Evolutionary conservation across 2,113 vertebrate genomes (phyloP).

Genomic region (Pionites leucogaster): DNA sequence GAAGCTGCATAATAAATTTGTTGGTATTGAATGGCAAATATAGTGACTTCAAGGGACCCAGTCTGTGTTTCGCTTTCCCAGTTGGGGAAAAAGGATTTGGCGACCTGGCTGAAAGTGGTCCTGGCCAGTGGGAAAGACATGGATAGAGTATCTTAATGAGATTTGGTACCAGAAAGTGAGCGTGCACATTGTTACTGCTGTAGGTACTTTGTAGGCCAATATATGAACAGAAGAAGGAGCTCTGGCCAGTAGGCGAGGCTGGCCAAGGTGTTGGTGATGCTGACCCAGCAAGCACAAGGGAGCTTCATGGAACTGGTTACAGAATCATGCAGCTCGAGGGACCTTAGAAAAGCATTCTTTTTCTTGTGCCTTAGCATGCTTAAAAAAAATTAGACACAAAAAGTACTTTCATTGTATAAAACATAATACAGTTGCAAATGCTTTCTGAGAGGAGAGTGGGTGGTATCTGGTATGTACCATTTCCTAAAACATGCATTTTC

Average conservation of each 20-base stretch:
- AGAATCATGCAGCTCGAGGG: not conserved
- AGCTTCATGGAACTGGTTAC: not conserved
- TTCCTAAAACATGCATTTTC: not conserved
- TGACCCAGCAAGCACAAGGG: not conserved
- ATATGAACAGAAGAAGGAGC: not conserved
- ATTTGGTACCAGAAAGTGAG: not conserved
- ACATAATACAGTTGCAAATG: not conserved
- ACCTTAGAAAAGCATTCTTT: not conserved
- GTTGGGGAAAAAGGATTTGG: not conserved
- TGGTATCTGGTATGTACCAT: not conserved
- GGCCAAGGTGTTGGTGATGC: not conserved
- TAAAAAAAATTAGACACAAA: not conserved
- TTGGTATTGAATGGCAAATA: not conserved
- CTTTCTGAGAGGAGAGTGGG: not conserved
- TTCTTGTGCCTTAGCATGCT: not conserved
- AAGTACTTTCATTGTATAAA: not conserved
- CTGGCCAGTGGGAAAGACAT: not conserved
- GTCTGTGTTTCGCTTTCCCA: not conserved
- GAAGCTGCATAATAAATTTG: not conserved
- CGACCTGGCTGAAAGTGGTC: not conserved
- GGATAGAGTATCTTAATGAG: not conserved
- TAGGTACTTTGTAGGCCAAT: not conserved
- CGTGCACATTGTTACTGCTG: accelerated
- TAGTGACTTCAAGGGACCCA: not conserved
- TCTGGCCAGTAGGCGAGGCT: not conserved